phyloP scores from a whole-genome alignment of 2,113 vertebrate species.

The Ranitomeya imitator region DNA sequence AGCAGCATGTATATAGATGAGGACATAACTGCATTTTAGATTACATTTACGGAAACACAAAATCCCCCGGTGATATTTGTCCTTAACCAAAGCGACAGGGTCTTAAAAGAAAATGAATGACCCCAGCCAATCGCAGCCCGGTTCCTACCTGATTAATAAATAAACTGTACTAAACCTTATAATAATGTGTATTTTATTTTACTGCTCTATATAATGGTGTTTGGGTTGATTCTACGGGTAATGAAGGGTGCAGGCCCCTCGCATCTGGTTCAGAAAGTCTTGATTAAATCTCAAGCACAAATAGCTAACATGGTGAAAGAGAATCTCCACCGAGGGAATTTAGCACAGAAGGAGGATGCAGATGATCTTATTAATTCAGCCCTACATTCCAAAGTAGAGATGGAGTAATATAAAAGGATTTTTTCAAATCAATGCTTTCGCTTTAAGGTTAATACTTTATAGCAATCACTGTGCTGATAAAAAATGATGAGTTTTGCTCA shows the following conservation, averaged over 20 bases:
- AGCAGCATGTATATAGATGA: constrained; percentile 36
- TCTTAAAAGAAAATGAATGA: not conserved
- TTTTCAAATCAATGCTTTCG: constrained; percentile 56
- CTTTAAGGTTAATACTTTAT: constrained; percentile 58
- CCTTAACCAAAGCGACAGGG: constrained; percentile 12
- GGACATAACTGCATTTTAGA: constrained; percentile 38
- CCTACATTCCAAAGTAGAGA: constrained; percentile 56
- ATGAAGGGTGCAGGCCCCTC: constrained; percentile 45
- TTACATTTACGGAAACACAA: constrained; percentile 34
- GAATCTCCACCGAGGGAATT: constrained; percentile 56
- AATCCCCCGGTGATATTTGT: constrained; percentile 12
- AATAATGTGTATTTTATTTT: constrained; percentile 28
- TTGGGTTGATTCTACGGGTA: constrained; percentile 25
- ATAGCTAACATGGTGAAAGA: constrained; percentile 56
- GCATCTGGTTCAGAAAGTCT: constrained; percentile 55
- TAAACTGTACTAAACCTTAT: not conserved
- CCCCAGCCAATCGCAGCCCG: not conserved
- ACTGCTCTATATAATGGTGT: not conserved
- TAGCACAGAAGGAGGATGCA: constrained; percentile 57
- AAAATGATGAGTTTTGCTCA: constrained; percentile 53
- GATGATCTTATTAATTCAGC: constrained; percentile 59
- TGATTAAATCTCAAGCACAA: constrained; percentile 57
- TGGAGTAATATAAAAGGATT: constrained; percentile 57
- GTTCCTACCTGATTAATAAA: constrained; percentile 19
- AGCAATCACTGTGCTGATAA: constrained; percentile 53